Evolutionary conservation across 2,797 vertebrate genomes (phyloP), one percentile per base, ranked within the genome.

Genomic region (Otus scops): DNA sequence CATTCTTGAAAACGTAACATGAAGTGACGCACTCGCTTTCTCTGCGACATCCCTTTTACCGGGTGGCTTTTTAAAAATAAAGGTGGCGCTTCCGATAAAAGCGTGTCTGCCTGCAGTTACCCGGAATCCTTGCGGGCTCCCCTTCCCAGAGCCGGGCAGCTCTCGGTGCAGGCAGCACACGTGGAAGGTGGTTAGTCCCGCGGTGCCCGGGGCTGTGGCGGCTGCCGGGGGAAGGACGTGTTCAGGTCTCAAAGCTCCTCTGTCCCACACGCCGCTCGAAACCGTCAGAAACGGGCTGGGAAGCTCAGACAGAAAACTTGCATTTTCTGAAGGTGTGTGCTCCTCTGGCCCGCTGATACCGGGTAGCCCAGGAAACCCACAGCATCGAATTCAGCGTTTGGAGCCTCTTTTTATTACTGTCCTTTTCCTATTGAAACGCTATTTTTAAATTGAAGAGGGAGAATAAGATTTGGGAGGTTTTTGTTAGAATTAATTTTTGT

Each of bases 301-400:
- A 6, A 8, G 39, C 27, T 28, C 48, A 2, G 54, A 7, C 7
- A 9, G 36, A 30, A 27, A 38, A 23, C 21, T 13, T 2, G 36
- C 0, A 0, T 17, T 57, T 27, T 15, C 50, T 8, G 3, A 0
- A 4, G 10, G 13, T 1, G 18, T 34, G 64, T 12, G 22, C 50
- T 27, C 21, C 1, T 12, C 63, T 21, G 24, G 16, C 14, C 11
- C 75, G 30, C 1, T 2, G 10, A 1, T 9, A 17, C 5, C 50
- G 0, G 6, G 0, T 2, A 17, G 7, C 30, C 45, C 13, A 0
- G 3, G 51, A 41, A 53, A 36, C 19, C 4, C 75, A 4, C 74
- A 16, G 13, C 24, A 2, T 45, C 16, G 1, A 11, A 9, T 16
- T 14, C 50, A 1, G 38, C 10, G 6, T 26, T 26, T 32, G 6